Evolutionary conservation across 2,888 invertebrate species (phyloP).

Genomic region (Terebella lapidaria): DNA sequence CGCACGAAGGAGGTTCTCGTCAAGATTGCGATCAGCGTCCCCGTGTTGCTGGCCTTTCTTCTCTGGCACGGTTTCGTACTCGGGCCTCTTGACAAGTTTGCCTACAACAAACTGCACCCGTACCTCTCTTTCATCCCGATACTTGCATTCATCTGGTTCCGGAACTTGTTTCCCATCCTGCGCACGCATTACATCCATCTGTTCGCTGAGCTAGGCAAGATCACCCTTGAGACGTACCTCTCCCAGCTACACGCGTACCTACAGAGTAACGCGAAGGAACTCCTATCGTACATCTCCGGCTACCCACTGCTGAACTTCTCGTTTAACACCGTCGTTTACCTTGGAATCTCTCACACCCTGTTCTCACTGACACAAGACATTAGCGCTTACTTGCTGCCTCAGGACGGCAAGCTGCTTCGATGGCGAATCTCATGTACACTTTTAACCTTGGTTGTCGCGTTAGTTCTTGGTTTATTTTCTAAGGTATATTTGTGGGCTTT

Average conservation of each 20-base stretch:
- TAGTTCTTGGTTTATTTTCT: background rate
- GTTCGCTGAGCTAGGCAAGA: slow-evolving; percentile 37
- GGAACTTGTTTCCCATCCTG: slow-evolving; percentile 31
- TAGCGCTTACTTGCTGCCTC: slow-evolving; percentile 29
- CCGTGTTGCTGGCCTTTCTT: slow-evolving; percentile 5
- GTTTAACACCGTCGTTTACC: slow-evolving; percentile 32
- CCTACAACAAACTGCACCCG: slow-evolving; percentile 32
- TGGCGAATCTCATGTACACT: background rate
- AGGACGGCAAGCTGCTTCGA: slow-evolving; percentile 3
- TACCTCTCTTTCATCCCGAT: slow-evolving; percentile 34
- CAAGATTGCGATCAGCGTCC: slow-evolving; percentile 13
- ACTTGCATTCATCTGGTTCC: slow-evolving; percentile 29
- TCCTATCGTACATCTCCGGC: slow-evolving; percentile 30
- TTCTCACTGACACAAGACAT: slow-evolving; percentile 33
- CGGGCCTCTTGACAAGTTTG: slow-evolving; percentile 24
- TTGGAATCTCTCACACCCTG: slow-evolving; percentile 29
- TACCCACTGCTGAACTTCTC: slow-evolving; percentile 36
- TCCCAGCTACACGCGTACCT: slow-evolving; percentile 39
- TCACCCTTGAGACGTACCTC: slow-evolving; percentile 41
- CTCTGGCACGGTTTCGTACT: slow-evolving; percentile 30
- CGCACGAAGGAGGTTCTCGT: slow-evolving; percentile 4
- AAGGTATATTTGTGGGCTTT: background rate
- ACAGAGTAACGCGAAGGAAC: slow-evolving; percentile 37
- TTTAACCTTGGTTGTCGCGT: background rate
- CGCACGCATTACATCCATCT: slow-evolving; percentile 29